Percentiles rank a stretch among this genome's conserved stretches.
Evolutionary conservation across 2,888 invertebrate genomes (phyloP).

Genomic region (Elmis aenea): DNA sequence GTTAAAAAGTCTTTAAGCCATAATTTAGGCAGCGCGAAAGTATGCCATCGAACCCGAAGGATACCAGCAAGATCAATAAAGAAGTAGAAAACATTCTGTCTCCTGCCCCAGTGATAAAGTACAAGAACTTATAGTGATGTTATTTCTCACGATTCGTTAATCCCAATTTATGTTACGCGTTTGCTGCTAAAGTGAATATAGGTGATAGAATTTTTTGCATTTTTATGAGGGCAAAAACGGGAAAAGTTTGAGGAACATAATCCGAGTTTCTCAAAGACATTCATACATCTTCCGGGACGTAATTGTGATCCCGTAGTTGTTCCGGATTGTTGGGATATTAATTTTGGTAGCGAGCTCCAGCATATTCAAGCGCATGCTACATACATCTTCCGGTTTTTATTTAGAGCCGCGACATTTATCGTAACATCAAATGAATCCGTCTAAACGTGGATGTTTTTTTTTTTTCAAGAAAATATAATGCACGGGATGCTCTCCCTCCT

Average conservation of each 20-base stretch:
- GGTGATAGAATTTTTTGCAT: conserved; percentile 22
- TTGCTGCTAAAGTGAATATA: conserved; percentile 16
- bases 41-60: no score
- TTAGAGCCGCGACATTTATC: conserved; percentile 21
- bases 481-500: conserved; percentile 14
- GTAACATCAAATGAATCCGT: conserved; percentile 20
- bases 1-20: no score
- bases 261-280: conserved; percentile 15
- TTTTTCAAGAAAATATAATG: conserved; percentile 14
- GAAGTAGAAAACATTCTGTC: conserved; percentile 11
- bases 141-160: conserved; percentile 21
- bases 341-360: conserved; percentile 10
- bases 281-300: conserved; percentile 10
- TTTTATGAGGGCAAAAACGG: conserved; percentile 16
- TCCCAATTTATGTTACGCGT: conserved; percentile 19
- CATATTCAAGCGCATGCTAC: conserved; percentile 7
- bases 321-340: conserved; percentile 14
- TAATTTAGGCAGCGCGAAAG: no score
- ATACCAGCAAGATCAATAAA: no score
- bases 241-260: conserved; percentile 16
- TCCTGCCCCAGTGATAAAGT: conserved; percentile 17
- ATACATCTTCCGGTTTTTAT: conserved; percentile 16
- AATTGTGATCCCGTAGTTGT: conserved; percentile 15
- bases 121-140: conserved; percentile 20
- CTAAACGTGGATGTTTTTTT: conserved; percentile 8